Evolutionary conservation across 1,140 invertebrate species (phyloP), one percentile per base, ranked within the genome.

Genomic region (Brachionus rubens): DNA sequence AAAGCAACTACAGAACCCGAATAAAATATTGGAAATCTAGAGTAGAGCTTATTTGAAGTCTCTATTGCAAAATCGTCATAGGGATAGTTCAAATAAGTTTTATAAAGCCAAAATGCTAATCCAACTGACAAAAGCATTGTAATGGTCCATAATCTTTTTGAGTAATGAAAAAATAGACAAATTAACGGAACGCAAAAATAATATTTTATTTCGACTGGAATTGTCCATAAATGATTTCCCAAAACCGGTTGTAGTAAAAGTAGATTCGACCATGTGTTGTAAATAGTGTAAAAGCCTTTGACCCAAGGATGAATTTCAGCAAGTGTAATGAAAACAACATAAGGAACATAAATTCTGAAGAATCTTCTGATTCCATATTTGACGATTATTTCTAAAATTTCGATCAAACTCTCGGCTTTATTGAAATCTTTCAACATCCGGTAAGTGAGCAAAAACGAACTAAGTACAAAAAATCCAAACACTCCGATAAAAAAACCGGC

Each of bases 11-110:
- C 19, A 16, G 56, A 40, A 62, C 56, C 56, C 4, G 28, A 36
- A 10, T 16, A 62, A 19, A 62, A 62, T n/a, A 62, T 62, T 36
- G 56, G 56, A 62, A 62, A 62, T 62, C 56, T 62, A 28, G 36
- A 21, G 4, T 16, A 41, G 10, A 62, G 33, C 36, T 19, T 33
- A 62, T 62, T 62, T n/a, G 21, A 36, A 3, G 30, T 30, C 0
- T 33, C 56, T 21, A 62, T 7, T 33, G 33, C 36, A 3, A 62
- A 36, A 62, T 62, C 56, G 12, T 40, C 21, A 36, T 12, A n/a
- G 7, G 4, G 33, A 21, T 36, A 62, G 21, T 36, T 62, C 14
- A 62, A n/a, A 41, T 36, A 16, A 16, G 56, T 36, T 36, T 62
- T 62, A 62, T 36, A 62, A 62, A 62, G 28, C 33, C 28, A 33